Evolutionary conservation across 2,113 vertebrate genomes (phyloP), one percentile per base, ranked within the genome.

Genomic region (Acrocephalus kingi): DNA sequence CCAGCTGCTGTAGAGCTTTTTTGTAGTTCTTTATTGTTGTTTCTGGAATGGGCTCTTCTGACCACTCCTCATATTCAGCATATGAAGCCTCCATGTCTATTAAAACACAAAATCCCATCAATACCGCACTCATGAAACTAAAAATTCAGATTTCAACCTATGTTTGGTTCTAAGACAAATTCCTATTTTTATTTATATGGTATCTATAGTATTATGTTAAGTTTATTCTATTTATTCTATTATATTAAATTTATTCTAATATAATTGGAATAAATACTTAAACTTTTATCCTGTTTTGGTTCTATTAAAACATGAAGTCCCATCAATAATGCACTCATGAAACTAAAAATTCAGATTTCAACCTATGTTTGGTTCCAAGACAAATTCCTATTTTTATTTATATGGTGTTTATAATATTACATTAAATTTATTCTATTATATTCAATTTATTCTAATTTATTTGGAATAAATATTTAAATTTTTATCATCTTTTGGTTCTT

Each of bases 31-130:
- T 98, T 8, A 96, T 51, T 15, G 98, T 97, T 0, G 95, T 80
- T 48, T 99, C 98, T 6, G 98, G 90, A 18, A 99, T 97, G 0
- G 98, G 98, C 7, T 98, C 96, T 31, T 99, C 99, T 5, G 99
- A 98, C 99, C 99, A 99, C 46, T 99, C 98, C 58, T 99, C 98
- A 37, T 99, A 99, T 78, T 99, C 99, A 13, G 98, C 98, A 63
- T 98, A 99, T 0, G 99, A 99, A 35, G 98, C 95, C 56, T 99
- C 99, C 99, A 99, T 99, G 84, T 99, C 99, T 99, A 62, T 39
- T 43, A 62, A 84, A 54, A 85, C 6, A 56, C 0, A 3, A 74
- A 84, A 68, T 8, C 6, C 12, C 54, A 78, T 72, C 51, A 64
- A 6, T 15, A 59, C 64, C 3, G 20, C 21, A 43, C 22, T 63